Evolutionary conservation across 2,113 vertebrate genomes (phyloP), one percentile per base, ranked within the genome.

Genomic region (Percina caprodes): DNA sequence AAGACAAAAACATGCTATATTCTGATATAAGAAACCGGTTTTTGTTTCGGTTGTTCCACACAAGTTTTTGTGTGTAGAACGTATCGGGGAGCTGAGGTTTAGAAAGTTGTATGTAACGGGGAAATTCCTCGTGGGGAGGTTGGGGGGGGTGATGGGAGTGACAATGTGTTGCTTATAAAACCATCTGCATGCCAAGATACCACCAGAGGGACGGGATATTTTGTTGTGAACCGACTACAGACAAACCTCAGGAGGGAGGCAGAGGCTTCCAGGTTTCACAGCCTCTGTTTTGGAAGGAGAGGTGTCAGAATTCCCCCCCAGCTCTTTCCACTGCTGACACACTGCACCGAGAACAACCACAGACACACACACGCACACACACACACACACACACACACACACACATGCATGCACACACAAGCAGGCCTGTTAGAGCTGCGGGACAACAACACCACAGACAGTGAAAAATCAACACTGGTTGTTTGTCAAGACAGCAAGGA

Each of bases 291-390:
- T 77, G 65, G 82, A 72, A 52, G 30, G 65, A 85, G 87, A 85
- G 82, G 88, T 86, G 90, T 88, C 80, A 88, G 79, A 89, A 83
- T 85, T 69, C 78, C 87, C 91, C 85, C n/a, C 59, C 35, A 86
- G 88, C 88, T 86, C 74, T 86, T 91, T 90, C 88, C 88, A 91
- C 74, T 74, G 71, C 23, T 48, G 39, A 77, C 72, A 76, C 6
- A 9, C 83, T 79, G 78, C 2, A 62, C 70, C 48, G 56, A 83
- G 51, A 67, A 46, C 10, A 5, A 80, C 61, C 80, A 83, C 77
- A 81, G 16, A 81, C 39, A 24, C 65, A 68, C 66, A 76, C 42
- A 73, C 55, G 62, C 61, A 76, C 67, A 35, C 54, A 65, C 72
- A 45, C 19, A 82, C 30, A 69, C 65, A 56, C 69, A 66, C 67